Evolutionary conservation across 2,797 vertebrate genomes (phyloP).

Genomic region (Pristis pectinata): DNA sequence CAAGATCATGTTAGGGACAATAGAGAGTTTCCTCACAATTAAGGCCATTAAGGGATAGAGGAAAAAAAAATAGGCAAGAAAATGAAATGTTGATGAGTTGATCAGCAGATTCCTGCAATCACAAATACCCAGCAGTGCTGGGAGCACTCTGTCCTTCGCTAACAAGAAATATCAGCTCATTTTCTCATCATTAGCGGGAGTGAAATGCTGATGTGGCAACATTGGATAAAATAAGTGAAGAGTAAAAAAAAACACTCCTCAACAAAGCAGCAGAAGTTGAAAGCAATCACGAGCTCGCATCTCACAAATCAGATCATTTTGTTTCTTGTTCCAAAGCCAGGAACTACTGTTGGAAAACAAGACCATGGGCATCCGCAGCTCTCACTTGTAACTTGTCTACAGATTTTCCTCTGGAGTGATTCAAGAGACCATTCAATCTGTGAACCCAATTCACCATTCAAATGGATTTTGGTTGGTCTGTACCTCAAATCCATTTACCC

Average conservation of each 20-base stretch:
- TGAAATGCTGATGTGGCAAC: not conserved
- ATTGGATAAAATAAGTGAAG: not conserved
- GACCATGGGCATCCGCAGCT: not conserved
- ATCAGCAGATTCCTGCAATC: not conserved
- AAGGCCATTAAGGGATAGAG: not conserved
- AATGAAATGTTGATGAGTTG: not conserved
- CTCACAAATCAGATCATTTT: not conserved
- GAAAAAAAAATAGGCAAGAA: not conserved
- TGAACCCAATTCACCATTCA: too few relatives aligned
- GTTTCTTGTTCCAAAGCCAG: not conserved
- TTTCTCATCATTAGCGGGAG: not conserved
- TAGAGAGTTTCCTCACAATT: not conserved
- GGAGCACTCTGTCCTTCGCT: not conserved
- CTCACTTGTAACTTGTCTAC: constrained; percentile 45
- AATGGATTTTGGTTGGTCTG: too few relatives aligned
- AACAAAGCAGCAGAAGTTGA: not conserved
- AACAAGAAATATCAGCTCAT: not conserved
- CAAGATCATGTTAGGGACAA: not conserved
- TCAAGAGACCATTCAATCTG: too few relatives aligned
- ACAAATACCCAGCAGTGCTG: not conserved
- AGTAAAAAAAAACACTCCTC: not conserved
- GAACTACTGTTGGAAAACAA: too few relatives aligned
- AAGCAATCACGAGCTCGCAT: not conserved
- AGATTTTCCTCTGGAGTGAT: constrained; percentile 35
- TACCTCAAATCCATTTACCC: too few relatives aligned